A percentile compares a stretch with the other conserved stretches of the same genome.
phyloP scores from a whole-genome alignment of 2,113 vertebrate genomes.

The Heteronetta atricapilla region DNA sequence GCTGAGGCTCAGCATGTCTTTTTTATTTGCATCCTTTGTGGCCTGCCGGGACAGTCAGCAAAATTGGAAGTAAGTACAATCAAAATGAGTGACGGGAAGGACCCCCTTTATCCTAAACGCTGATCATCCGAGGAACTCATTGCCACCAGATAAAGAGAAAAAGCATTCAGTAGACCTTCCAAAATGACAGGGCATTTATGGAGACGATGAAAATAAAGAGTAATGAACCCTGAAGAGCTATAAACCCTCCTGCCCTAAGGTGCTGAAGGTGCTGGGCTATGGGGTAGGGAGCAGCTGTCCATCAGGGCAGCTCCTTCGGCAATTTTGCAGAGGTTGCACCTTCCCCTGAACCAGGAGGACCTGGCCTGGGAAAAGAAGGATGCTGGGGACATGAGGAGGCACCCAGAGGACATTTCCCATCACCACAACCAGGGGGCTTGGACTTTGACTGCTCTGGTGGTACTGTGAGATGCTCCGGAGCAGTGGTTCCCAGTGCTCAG shows the following conservation, averaged over 20 bases:
- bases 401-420: neutral
- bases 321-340: neutral
- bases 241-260: neutral
- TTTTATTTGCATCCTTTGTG: neutral
- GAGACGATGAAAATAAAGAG: neutral
- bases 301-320: neutral
- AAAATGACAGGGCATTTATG: neutral
- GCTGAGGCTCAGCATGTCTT: neutral
- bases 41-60: neutral
- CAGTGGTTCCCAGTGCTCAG: neutral
- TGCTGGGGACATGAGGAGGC: neutral
- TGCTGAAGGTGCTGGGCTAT: no score
- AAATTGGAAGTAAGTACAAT: neutral
- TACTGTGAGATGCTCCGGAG: neutral
- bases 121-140: neutral
- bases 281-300: neutral
- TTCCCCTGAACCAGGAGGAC: neutral
- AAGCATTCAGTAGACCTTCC: neutral
- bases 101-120: neutral
- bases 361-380: neutral
- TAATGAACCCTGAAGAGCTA: neutral
- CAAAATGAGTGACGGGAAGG: neutral
- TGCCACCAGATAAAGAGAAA: neutral
- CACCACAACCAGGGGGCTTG: neutral
- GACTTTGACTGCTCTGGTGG: accelerated